A percentile compares a stretch with the other conserved stretches of the same genome.
Evolutionary conservation across 35 echinoderm and acorn worm species (phyloP).

Genomic region (Ophioderma brevispina): DNA sequence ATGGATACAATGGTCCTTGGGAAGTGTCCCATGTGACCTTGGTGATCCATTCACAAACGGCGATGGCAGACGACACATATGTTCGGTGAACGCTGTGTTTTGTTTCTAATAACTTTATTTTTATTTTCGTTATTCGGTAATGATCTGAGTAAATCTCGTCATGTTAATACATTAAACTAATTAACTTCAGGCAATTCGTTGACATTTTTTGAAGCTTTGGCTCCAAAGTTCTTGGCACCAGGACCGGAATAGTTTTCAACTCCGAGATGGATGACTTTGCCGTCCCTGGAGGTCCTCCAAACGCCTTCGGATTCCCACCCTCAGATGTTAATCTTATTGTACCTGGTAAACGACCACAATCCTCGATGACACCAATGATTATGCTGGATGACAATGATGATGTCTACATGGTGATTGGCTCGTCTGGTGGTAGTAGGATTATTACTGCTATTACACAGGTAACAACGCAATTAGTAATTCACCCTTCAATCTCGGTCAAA

Average conservation of each 20-base stretch:
- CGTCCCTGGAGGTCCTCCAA: conserved; percentile 6
- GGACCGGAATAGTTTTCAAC: conserved; percentile 80
- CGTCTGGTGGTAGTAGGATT: conserved; percentile 53
- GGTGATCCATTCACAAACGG: no score
- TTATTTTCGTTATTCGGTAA: no score
- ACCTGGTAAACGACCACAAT: conserved; percentile 65
- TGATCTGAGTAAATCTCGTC: no score
- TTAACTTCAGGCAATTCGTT: no score
- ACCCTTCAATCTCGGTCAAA: no score
- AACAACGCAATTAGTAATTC: no score
- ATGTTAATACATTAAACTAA: no score
- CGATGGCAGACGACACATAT: no score
- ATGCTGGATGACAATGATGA: conserved; percentile 16
- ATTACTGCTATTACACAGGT: conserved; percentile 41
- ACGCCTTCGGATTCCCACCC: conserved; percentile 48
- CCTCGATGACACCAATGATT: conserved; percentile 66
- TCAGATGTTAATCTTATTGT: conserved; percentile 53
- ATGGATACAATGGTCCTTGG: no score
- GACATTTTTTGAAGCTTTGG: conserved; percentile 43
- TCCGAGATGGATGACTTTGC: conserved; percentile 80
- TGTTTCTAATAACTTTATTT: no score
- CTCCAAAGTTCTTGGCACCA: conserved; percentile 46
- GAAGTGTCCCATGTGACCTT: no score
- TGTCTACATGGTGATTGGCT: conserved; percentile 49
- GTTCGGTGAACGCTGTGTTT: no score